Evolutionary conservation across 2,888 invertebrate genomes (phyloP).

Genomic region (Nysson spinosus): DNA sequence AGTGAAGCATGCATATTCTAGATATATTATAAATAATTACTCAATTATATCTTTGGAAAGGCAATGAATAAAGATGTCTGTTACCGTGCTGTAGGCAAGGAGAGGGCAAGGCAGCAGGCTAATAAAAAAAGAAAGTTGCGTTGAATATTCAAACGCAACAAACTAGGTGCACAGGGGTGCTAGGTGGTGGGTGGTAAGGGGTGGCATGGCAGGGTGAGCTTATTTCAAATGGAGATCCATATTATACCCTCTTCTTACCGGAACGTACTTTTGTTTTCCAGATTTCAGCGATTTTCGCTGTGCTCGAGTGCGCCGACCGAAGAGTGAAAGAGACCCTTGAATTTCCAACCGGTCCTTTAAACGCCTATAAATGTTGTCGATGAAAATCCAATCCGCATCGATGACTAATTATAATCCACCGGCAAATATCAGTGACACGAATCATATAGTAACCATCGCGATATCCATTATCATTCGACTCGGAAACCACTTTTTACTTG

Average conservation of each 20-base stretch:
- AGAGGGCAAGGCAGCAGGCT: constrained; percentile 67
- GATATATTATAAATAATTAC: constrained; percentile 78
- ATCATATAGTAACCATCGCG: too few relatives aligned
- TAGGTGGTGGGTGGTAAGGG: constrained; percentile 53
- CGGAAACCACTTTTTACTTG: too few relatives aligned
- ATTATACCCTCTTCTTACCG: constrained; percentile 73
- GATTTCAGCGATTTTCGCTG: constrained; percentile 65
- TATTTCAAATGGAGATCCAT: constrained; percentile 78
- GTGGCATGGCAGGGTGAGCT: constrained; percentile 62
- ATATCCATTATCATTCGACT: too few relatives aligned
- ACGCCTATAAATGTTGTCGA: constrained; percentile 51
- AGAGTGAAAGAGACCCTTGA: constrained; percentile 53
- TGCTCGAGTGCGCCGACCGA: constrained; percentile 53
- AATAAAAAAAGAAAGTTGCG: constrained; percentile 74
- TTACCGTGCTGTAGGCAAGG: constrained; percentile 64
- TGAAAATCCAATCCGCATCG: constrained; percentile 52
- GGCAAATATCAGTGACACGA: too few relatives aligned
- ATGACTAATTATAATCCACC: constrained; percentile 58
- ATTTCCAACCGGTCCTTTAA: constrained; percentile 57
- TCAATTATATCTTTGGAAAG: constrained; percentile 78
- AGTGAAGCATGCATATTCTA: constrained; percentile 78
- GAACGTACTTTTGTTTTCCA: constrained; percentile 71
- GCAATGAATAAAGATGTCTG: constrained; percentile 77
- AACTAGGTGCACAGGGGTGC: constrained; percentile 75
- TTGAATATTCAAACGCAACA: constrained; percentile 78